Conservation (phyloP, 2,797 vertebrate species). For the Mormyrops attenuatus region DNA sequence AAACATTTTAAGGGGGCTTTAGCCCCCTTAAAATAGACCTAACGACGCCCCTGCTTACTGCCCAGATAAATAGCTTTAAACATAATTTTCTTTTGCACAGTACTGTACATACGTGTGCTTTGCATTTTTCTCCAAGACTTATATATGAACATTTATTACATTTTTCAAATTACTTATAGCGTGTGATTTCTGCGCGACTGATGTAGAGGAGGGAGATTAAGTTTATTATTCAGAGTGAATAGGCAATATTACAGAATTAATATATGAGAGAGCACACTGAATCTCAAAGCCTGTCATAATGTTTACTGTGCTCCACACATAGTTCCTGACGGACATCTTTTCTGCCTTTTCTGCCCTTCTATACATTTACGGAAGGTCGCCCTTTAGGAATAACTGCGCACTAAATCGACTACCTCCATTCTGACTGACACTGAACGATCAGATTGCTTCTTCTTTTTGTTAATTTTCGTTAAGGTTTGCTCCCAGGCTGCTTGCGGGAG, state of each 20-base stretch:
- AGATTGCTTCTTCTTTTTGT: neutral
- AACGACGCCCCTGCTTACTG: neutral
- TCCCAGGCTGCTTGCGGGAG: neutral
- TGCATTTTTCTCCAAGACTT: neutral
- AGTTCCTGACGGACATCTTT: neutral
- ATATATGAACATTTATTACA: neutral
- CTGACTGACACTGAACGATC: neutral
- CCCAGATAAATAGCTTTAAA: neutral
- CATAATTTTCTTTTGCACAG: neutral
- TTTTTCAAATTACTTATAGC: neutral
- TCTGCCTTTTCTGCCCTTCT: neutral
- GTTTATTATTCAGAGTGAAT: neutral
- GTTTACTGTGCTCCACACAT: neutral
- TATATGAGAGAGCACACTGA: neutral
- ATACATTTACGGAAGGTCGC: neutral
- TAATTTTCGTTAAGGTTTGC: neutral
- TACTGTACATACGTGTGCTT: neutral
- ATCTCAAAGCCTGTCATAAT: neutral
- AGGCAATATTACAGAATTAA: neutral
- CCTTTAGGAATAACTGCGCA: neutral
- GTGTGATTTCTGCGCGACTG: neutral
- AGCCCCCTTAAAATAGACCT: neutral
- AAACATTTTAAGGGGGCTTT: neutral
- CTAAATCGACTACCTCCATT: conserved; percentile 5
- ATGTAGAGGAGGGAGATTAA: neutral